A percentile compares a stretch with the other conserved stretches of the same genome.
Conservation (phyloP, 2,888 invertebrate genomes). For the Lamellibrachia satsuma region DNA sequence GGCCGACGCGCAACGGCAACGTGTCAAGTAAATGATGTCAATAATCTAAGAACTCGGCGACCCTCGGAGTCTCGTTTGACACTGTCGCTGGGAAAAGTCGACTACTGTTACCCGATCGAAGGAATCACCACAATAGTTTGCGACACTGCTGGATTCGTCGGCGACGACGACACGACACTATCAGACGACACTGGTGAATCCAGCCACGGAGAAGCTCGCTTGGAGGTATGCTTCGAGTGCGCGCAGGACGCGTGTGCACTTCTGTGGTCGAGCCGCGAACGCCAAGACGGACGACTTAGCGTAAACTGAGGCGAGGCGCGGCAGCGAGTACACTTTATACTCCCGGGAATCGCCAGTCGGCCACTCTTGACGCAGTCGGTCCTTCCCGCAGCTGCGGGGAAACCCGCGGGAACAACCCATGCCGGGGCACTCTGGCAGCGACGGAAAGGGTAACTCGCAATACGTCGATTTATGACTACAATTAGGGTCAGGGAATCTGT, state of each 20-base stretch:
- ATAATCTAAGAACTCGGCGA: not conserved
- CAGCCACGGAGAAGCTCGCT: not conserved
- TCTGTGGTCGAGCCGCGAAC: not conserved
- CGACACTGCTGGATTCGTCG: not conserved
- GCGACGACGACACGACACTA: not conserved
- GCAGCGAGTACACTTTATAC: not conserved
- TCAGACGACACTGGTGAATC: not conserved
- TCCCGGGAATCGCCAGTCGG: not conserved
- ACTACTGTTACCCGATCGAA: not conserved
- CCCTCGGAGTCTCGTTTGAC: not conserved
- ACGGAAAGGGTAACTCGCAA: not conserved
- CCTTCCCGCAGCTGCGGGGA: not conserved
- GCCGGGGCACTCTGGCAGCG: not conserved
- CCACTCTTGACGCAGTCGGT: not conserved
- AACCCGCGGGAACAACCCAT: not conserved
- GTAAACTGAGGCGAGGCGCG: not conserved
- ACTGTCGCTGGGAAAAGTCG: not conserved
- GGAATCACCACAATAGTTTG: not conserved
- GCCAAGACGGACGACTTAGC: slow-evolving; percentile 12
- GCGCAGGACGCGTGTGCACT: not conserved
- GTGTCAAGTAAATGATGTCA: not conserved
- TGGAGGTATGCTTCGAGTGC: not conserved
- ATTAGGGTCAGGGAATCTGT: not conserved
- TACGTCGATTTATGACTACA: not conserved
- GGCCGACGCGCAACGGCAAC: not conserved